A percentile compares a stretch with the other conserved stretches of the same genome.
phyloP scores from a whole-genome alignment of 1,140 invertebrate species.

The Procambarus clarkii region DNA sequence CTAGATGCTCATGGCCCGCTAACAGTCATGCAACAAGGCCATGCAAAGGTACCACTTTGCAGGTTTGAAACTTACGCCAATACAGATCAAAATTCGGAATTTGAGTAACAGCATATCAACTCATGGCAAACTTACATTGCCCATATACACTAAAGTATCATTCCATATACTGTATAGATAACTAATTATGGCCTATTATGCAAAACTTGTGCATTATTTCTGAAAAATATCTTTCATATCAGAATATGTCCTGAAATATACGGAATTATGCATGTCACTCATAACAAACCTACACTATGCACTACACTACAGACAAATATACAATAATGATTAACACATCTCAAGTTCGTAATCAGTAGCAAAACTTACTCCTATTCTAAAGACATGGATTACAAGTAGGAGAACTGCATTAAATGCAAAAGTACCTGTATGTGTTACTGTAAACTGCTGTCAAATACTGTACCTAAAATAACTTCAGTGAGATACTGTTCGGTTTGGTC shows the following conservation, averaged over 20 bases:
- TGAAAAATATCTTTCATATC: not conserved
- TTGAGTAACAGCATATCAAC: not conserved
- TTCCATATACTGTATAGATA: not conserved
- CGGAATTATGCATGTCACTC: too few species aligned
- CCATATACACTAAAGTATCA: not conserved
- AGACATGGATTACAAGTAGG: too few species aligned
- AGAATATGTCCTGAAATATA: not conserved
- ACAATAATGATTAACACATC: too few species aligned
- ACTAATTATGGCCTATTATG: not conserved
- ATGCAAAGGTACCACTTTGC: conserved; percentile 7
- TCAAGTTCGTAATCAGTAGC: too few species aligned
- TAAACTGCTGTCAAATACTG: too few species aligned
- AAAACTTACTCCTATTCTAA: too few species aligned
- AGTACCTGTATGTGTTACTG: too few species aligned
- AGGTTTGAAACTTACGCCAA: not conserved
- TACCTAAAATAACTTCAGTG: too few species aligned
- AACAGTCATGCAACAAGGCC: conserved; percentile 35
- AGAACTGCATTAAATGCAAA: too few species aligned
- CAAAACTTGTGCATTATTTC: not conserved
- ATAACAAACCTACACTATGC: too few species aligned
- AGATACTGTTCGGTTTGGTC: too few species aligned
- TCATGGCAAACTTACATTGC: not conserved
- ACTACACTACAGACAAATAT: too few species aligned
- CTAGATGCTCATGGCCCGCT: conserved; percentile 10
- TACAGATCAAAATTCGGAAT: not conserved